phyloP scores from a whole-genome alignment of 2,888 invertebrate genomes.

The Heterodera filipjevi region DNA sequence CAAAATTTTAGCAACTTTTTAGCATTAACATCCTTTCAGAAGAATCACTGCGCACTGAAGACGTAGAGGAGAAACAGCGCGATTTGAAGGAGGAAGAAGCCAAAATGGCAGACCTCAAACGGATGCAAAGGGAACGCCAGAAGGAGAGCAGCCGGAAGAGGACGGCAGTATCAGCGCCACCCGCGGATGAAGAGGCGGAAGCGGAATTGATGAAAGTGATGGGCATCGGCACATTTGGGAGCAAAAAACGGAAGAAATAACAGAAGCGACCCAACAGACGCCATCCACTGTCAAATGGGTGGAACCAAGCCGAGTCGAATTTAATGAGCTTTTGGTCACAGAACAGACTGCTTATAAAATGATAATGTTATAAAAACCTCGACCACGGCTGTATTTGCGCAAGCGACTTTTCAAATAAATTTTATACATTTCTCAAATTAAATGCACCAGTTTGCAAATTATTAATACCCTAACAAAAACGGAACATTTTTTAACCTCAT shows the following conservation, averaged over 20 bases:
- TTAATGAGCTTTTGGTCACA: too few relatives aligned
- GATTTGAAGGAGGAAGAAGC: conserved; percentile 77
- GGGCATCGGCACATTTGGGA: conserved; percentile 89
- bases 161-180: conserved; percentile 32
- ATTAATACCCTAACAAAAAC: too few relatives aligned
- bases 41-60: conserved; percentile 73
- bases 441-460: too few relatives aligned
- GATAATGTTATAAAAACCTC: too few relatives aligned
- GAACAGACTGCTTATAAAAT: too few relatives aligned
- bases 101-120: conserved; percentile 84
- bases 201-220: conserved; percentile 84
- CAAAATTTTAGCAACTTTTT: conserved; percentile 67
- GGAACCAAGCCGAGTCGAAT: too few relatives aligned
- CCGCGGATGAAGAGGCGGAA: conserved; percentile 67
- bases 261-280: neutral
- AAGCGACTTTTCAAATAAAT: too few relatives aligned
- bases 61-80: conserved; percentile 79
- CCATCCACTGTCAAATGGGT: neutral
- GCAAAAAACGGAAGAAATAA: conserved; percentile 52
- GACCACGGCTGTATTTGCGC: too few relatives aligned
- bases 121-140: conserved; percentile 48
- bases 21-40: conserved; percentile 30
- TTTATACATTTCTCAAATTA: too few relatives aligned
- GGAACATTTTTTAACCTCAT: too few relatives aligned
- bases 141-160: conserved; percentile 35